Base-by-base conservation (phyloP, 2,797 vertebrate genomes). In the Champsocephalus gunnari region DNA sequence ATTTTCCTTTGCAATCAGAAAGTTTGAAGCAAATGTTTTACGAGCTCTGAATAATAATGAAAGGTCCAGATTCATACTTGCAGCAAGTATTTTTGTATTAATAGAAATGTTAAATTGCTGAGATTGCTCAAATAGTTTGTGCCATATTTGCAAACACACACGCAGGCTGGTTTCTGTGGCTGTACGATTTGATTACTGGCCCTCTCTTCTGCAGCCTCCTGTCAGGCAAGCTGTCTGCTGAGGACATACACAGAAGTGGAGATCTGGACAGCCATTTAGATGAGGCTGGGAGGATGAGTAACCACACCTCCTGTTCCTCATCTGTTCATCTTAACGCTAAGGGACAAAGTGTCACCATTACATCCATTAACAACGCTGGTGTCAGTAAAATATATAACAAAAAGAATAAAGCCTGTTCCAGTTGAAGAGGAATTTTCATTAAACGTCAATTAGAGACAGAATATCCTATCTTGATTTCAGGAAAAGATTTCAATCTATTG, bases 101-200 rank as follows among this genome's bases (percentile, higher is more conserved):
- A 41, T 58, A 56, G 43, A 67, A 75, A 73, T 1, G 5, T 19
- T 41, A 72, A 58, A 75, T 61, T 69, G 43, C 21, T 24, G 45
- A 41, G 16, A 64, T 71, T 64, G 6, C 53, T 48, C 13, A 77
- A 55, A 67, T 43, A 12, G 11, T 73, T 64, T 67, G 43, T 55
- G 51, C 28, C 21, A 56, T 17, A 77, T 38, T 65, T 73, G 38
- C 50, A 60, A 38, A 38, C 34, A 9, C 38, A 65, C 2, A 66
- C 21, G 50, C 57, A 32, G 24, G 48, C 54, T 73, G 77, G 82
- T 81, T 84, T 68, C 41, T 12, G 55, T 0, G 60, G 49, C 61
- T 71, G 58, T 54, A 62, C 56, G 44, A 49, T 75, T 66, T 79
- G 66, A 82, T 62, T 79, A 28, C n/a, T 55, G 71, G 51, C 54